Base-by-base conservation (phyloP, 2,113 vertebrate genomes). In the Xerus inauris region DNA sequence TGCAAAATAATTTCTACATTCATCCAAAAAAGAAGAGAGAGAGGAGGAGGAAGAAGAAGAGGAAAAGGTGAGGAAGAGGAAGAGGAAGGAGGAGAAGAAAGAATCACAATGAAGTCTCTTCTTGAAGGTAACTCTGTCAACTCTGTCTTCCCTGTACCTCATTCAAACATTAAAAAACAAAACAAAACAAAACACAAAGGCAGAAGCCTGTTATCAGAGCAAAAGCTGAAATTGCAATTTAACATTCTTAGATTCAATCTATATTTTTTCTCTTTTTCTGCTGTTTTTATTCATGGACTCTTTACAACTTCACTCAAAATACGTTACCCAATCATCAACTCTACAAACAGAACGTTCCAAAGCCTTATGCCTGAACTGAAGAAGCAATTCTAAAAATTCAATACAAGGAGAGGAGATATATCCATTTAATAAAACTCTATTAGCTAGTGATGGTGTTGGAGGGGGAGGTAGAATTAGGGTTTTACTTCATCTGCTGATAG, bases 351-450 rank as follows among this genome's bases (percentile, higher is more conserved):
- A 96, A 96, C 65, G 94, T 97, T 98, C 97, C 97, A 93, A 97
- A 92, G 91, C 10, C 32, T 97, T 92, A 40, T 5, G 95, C 30
- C 26, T 87, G 32, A 64, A 96, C 64, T 80, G 88, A 89, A 96
- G 91, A 97, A 98, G 89, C 38, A 97, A 96, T 96, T 97, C 94
- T 95, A 71, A 97, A 98, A 98, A 94, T 92, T 97, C 96, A 97
- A 79, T 87, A 96, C 69, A 85, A 7, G 28, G 47, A 75, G 72
- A 97, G 94, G 32, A 96, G 95, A 97, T 97, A 94, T 1, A 92
- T 85, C 59, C 94, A 87, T 69, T 85, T 51, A 42, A 0, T 81
- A 89, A 97, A 97, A 95, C 14, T 96, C 82, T 22, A 93, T 96
- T 86, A 89, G 40, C 17, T 9, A 47, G 85, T 38, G 91, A 89